These are phyloP conservation scores for Orestias chungarensis DNA, from an alignment of 2,797 vertebrate species.

Conservation along the genomic window DNA sequence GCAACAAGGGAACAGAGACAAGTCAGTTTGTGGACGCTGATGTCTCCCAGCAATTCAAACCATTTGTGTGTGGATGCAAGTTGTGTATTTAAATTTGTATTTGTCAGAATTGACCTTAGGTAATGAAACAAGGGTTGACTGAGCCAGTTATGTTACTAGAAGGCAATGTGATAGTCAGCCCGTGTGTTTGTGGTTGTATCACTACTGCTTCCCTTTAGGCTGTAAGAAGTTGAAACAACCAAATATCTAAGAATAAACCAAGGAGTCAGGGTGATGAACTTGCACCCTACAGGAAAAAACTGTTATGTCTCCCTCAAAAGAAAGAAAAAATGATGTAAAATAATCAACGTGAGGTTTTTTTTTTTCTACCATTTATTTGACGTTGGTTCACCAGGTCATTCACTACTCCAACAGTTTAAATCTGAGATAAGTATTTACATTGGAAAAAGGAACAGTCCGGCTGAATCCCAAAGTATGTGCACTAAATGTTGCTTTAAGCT, in stretches of 20 bases:
- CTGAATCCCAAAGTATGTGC: neutral
- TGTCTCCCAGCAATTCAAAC: slow-evolving; percentile 1
- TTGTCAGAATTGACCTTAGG: slow-evolving; percentile 44
- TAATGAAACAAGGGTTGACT: slow-evolving; percentile 30
- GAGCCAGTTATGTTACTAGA: slow-evolving; percentile 26
- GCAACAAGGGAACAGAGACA: slow-evolving; percentile 2
- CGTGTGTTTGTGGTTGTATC: slow-evolving; percentile 8
- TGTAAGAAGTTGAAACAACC: slow-evolving; percentile 42
- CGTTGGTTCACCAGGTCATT: too few relatives aligned
- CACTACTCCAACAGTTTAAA: neutral
- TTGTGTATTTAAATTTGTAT: slow-evolving; percentile 2
- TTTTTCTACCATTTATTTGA: too few relatives aligned
- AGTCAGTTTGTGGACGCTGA: slow-evolving; percentile 8
- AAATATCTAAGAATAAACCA: slow-evolving; percentile 62
- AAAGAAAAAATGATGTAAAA: neutral
- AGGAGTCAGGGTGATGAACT: slow-evolving; percentile 53
- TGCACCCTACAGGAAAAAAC: slow-evolving; percentile 20
- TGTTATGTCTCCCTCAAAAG: neutral
- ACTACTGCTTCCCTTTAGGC: slow-evolving; percentile 29
- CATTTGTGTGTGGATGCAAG: neutral
- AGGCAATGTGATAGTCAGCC: slow-evolving; percentile 27
- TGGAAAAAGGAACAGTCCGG: too few relatives aligned
- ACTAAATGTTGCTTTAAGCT: too few relatives aligned
- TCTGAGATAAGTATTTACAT: neutral
- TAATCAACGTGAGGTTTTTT: too few relatives aligned